These are phyloP conservation scores for Lasioglossum morio DNA, from an alignment of 2,888 invertebrate species.

Conservation along the genomic window DNA sequence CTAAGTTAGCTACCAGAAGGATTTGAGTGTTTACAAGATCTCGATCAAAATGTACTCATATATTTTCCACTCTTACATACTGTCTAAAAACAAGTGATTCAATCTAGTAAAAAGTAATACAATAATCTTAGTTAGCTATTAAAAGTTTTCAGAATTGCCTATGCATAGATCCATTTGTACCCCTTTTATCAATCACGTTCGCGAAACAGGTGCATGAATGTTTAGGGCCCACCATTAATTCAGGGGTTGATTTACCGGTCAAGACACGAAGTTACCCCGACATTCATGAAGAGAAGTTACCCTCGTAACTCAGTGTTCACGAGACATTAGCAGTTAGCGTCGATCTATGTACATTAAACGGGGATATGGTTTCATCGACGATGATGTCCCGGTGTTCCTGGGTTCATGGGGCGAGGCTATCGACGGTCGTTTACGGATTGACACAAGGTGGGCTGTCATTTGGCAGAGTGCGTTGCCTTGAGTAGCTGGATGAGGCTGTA, in stretches of 20 bases:
- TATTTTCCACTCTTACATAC: no score
- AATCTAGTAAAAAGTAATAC: no score
- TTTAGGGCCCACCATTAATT: not conserved
- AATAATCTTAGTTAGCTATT: no score
- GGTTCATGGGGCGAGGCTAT: constrained; percentile 54
- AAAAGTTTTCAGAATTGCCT: not conserved
- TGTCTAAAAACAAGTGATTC: no score
- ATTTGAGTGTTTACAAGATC: no score
- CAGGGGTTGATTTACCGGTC: not conserved
- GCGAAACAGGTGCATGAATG: not conserved
- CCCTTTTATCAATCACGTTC: not conserved
- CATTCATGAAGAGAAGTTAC: constrained; percentile 53
- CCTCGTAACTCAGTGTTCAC: constrained; percentile 58
- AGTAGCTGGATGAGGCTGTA: constrained; percentile 22
- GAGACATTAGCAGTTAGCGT: constrained; percentile 72
- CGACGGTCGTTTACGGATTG: constrained; percentile 46
- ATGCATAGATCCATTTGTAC: not conserved
- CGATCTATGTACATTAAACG: constrained; percentile 66
- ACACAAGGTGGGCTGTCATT: constrained; percentile 45
- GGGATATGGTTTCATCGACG: constrained; percentile 52
- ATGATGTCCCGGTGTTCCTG: constrained; percentile 36
- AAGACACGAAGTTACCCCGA: constrained; percentile 12
- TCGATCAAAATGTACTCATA: no score
- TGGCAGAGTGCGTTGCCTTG: constrained; percentile 13
- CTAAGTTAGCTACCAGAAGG: no score